Evolutionary conservation across 2,888 invertebrate genomes (phyloP).

Genomic region (Hirtodrosophila histrioides): DNA sequence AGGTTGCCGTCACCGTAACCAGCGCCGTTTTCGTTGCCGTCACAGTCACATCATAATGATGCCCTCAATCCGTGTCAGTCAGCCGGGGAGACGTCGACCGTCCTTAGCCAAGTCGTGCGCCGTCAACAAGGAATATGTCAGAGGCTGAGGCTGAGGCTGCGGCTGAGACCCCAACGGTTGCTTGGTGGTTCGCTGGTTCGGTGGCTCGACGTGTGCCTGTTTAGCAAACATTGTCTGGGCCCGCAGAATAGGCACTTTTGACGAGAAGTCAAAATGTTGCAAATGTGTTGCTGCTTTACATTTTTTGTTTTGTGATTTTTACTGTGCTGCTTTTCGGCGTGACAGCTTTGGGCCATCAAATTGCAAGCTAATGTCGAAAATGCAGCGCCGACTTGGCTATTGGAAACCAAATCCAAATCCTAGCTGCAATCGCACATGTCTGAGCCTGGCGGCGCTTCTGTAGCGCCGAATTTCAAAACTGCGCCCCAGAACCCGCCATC

Average conservation of each 20-base stretch:
- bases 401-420: conserved; percentile 17
- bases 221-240: conserved; percentile 69
- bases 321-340: conserved; percentile 62
- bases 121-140: conserved; percentile 80
- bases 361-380: conserved; percentile 78
- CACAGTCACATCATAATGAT: conserved; percentile 75
- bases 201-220: conserved; percentile 76
- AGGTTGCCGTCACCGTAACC: conserved; percentile 54
- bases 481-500: conserved; percentile 54
- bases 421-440: conserved; percentile 49
- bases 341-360: conserved; percentile 81
- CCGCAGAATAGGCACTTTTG: conserved; percentile 54
- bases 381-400: conserved; percentile 39
- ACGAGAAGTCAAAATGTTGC: conserved; percentile 73
- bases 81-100: conserved; percentile 42
- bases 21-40: conserved; percentile 7
- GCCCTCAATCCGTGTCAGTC: conserved; percentile 71
- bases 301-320: conserved; percentile 8
- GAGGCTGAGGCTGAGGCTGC: conserved; percentile 57
- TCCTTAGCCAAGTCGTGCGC: conserved; percentile 72
- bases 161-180: conserved; percentile 18
- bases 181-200: conserved; percentile 17
- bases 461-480: conserved; percentile 65
- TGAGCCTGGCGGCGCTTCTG: conserved; percentile 62
- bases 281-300: conserved; percentile 64